Base-by-base conservation (phyloP, 2,888 invertebrate species). In the Lepetodrilus schrolli region DNA sequence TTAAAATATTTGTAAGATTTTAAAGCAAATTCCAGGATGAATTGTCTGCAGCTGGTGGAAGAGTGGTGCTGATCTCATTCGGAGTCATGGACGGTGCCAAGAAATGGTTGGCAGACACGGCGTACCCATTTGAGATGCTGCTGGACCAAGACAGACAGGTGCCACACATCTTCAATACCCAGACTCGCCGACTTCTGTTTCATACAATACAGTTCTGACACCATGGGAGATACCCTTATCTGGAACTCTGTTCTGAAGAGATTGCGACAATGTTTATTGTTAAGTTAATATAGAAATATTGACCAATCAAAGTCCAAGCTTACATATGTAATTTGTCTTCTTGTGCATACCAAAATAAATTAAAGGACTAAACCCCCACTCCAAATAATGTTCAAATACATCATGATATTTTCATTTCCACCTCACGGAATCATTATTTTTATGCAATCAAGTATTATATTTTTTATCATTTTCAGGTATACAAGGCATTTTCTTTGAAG, bases 81-180 rank as follows among this genome's bases (percentile, higher is more conserved):
- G 88, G 88, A 26, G 80, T 78, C 4, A 75, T 75, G 49, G 82
- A 83, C 23, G 87, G 88, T 23, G 88, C 87, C 2, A 26, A 70
- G 51, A 73, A 75, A 8, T 89, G 89, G 89, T 68, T 87, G 66
- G 68, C 78, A 10, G 87, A 88, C 26, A 87, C 82, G 17, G 72
- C 77, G 0, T 86, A 84, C 76, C 77, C 81, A 5, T 87, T 83
- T 74, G 81, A 82, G 26, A 83, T 88, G 82, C 48, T 87, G 13
- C 75, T 87, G 8, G 86, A 88, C 75, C 36, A 74, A 4, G 80
- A 84, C 1, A 83, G 87, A 81, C 79, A 85, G 79, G 86, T 87
- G n/a, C n/a, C n/a, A 38, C 13, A 8, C 13, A 38, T 38, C 38
- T 7, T 38, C 7, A 8, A 8, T 38, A 10, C 7, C 13, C 13